Base-by-base conservation (phyloP, 2,888 invertebrate species). In the Hyposoter dolosus region DNA sequence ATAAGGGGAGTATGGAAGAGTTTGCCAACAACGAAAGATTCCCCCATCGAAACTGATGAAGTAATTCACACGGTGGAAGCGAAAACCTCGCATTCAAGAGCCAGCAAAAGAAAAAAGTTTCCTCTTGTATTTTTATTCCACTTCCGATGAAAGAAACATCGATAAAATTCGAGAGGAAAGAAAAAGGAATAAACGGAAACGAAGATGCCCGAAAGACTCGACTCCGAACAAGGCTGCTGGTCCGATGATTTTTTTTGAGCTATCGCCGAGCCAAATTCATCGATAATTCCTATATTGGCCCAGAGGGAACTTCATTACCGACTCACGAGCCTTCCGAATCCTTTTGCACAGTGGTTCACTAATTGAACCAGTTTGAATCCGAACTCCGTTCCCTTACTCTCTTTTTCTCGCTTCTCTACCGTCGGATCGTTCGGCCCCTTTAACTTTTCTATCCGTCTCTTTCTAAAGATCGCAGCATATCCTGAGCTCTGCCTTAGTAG, bases 301-400 rank as follows among this genome's bases (percentile, higher is more conserved):
- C 76, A n/a, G n/a, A 23, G 68, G 87, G 68, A 79, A 87, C 82
- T 80, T 84, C 72, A 80, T 85, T 85, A 85, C 60, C 82, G 85
- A 80, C 69, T 69, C 56, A 66, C 63, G 47, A 23, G 47, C 56
- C 76, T 50, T 63, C 40, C 60, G 47, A 84, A 82, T 83, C 85
- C 86, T 89, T 89, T 89, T 88, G 85, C 87, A 83, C 56, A 82
- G 87, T 74, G 88, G 35, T 66, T 65, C 87, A 79, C 88, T 91
- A 90, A 92, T 91, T 91, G 90, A 90, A 91, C 88, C 86, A 90
- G 89, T 90, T 91, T 89, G 87, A 87, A 82, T 74, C 56, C 66
- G 28, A 83, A 56, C 35, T n/a, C 40, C 45, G 68, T n/a, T 17
- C 43, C 1, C 23, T 28, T 15, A 43, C 40, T 65, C 53, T 68